Base-by-base conservation (phyloP, 2,797 vertebrate genomes). In the Schizopygopsis pylzovi region DNA sequence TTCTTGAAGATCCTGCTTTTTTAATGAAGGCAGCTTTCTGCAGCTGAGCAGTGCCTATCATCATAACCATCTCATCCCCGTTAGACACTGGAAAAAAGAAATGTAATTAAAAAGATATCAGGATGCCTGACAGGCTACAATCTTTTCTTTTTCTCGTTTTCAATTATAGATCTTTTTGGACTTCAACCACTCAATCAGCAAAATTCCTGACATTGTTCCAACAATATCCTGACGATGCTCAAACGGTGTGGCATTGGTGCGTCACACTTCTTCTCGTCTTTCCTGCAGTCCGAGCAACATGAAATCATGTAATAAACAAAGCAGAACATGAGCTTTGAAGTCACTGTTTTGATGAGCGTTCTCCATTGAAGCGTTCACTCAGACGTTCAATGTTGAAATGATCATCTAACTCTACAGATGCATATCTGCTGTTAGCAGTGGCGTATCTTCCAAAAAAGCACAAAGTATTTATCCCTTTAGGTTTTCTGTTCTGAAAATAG, bases 31-130 rank as follows among this genome's bases (percentile, higher is more conserved):
- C 91, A 93, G 90, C 88, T 33, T 86, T 87, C 87, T 85, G 67
- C 89, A 90, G 90, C 90, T 80, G 89, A 43, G 77, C 82, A 18
- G 33, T 79, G 43, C 16, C 88, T 92, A 93, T 94, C 92, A 79
- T 82, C 63, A 63, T 71, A 87, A 83, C 82, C 71, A 88, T 87
- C 59, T 67, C 87, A 39, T 84, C 67, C 87, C 73, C 59, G 92
- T 93, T 91, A 84, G 90, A 89, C 90, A 84, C 92, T 88, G 91
- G 89, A 91, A 94, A 92, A 92, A 94, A 92, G 87, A 92, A 94
- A 93, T 90, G 92, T 94, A 94, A 95, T 95, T 94, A 94, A 95
- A 94, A 94, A 93, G 93, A 94, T 93, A 94, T 93, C 90, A 93
- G 90, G 92, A 92, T 90, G 90, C 89, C 93, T 94, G 91, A 92